A percentile compares a stretch with the other conserved stretches of the same genome.
phyloP scores from a whole-genome alignment of 2,113 vertebrate species.

The Aspidoscelis tigris region DNA sequence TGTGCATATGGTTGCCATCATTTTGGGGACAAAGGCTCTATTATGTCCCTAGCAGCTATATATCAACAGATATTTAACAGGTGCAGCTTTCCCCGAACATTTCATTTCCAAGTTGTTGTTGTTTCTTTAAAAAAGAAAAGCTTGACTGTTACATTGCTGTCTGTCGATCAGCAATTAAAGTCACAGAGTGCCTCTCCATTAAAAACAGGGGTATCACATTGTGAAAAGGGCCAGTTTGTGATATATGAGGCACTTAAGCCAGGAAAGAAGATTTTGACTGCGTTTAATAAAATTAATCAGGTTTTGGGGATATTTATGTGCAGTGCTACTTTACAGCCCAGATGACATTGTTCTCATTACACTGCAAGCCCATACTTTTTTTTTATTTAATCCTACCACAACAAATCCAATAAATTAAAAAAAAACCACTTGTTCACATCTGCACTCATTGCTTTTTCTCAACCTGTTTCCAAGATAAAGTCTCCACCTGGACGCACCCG shows the following conservation, averaged over 20 bases:
- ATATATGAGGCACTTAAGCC: not conserved
- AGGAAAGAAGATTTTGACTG: too few relatives aligned
- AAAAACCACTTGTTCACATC: too few relatives aligned
- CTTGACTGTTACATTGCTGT: not conserved
- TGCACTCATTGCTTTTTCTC: too few relatives aligned
- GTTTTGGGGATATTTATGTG: too few relatives aligned
- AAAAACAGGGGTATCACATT: not conserved
- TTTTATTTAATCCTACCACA: too few relatives aligned
- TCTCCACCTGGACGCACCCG: not conserved
- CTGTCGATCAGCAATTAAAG: not conserved
- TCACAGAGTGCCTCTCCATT: not conserved
- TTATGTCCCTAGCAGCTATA: not conserved
- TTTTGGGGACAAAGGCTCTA: not conserved
- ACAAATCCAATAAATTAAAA: too few relatives aligned
- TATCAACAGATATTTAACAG: not conserved
- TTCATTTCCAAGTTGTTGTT: not conserved
- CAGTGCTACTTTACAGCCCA: too few relatives aligned
- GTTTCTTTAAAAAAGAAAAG: not conserved
- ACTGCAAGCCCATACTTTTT: too few relatives aligned
- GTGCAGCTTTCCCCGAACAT: not conserved
- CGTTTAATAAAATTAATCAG: too few relatives aligned
- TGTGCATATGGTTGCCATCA: not conserved
- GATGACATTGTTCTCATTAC: too few relatives aligned
- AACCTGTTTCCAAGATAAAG: too few relatives aligned
- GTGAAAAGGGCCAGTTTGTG: not conserved